Conservation (phyloP, 1,140 invertebrate genomes). For the Drosophila grimshawi region DNA sequence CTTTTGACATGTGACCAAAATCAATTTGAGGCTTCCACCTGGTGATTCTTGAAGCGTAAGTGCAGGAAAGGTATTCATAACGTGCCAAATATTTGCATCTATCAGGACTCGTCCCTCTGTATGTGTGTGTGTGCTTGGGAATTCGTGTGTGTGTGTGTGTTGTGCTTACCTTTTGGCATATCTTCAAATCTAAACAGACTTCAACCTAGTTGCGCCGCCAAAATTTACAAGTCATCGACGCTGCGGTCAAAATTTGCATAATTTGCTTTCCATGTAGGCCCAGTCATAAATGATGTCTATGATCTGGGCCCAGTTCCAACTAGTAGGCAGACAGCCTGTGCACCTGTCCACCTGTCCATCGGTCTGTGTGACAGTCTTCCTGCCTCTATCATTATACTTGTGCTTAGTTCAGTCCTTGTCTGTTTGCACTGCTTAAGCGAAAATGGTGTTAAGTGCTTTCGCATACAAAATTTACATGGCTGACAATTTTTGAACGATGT, state of each 20-base stretch:
- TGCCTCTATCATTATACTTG: constrained; percentile 29
- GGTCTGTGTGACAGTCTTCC: not conserved
- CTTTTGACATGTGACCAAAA: constrained; percentile 71
- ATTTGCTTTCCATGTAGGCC: constrained; percentile 73
- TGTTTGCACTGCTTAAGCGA: constrained; percentile 79
- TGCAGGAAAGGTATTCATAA: constrained; percentile 32
- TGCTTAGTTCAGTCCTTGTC: constrained; percentile 36
- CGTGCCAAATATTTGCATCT: constrained; percentile 66
- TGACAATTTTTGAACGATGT: constrained; percentile 75
- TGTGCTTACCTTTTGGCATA: constrained; percentile 55
- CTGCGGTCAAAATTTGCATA: constrained; percentile 75
- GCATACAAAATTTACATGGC: constrained; percentile 82
- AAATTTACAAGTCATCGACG: constrained; percentile 82
- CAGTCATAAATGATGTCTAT: constrained; percentile 65
- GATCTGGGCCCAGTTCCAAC: constrained; percentile 37
- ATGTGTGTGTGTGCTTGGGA: constrained; percentile 27
- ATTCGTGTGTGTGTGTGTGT: constrained; percentile 15
- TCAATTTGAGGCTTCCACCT: constrained; percentile 50
- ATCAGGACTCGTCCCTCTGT: constrained; percentile 7
- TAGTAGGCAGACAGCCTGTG: not conserved
- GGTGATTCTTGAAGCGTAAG: constrained; percentile 34
- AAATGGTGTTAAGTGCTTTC: constrained; percentile 82
- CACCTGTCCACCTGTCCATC: not conserved
- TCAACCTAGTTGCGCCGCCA: constrained; percentile 22
- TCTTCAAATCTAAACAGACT: constrained; percentile 67